A percentile compares a stretch with the other conserved stretches of the same genome.
These are phyloP conservation scores for Pachycephala philippinensis DNA, from an alignment of 2,113 vertebrate species.

Conservation along the genomic window DNA sequence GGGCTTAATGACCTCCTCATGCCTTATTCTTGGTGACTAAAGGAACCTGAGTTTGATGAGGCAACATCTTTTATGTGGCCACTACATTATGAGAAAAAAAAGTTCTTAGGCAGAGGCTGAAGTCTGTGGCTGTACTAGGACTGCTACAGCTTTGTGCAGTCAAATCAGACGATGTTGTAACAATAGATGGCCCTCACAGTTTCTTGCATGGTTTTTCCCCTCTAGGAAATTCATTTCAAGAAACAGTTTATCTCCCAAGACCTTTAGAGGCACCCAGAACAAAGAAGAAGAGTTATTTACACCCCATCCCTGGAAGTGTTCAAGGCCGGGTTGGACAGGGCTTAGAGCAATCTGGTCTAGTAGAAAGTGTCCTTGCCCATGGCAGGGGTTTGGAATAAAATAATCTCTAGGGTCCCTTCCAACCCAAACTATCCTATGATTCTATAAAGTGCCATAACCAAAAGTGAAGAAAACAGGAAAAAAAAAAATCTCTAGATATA, in stretches of 20 bases:
- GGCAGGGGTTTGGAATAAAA: not conserved
- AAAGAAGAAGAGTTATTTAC: not conserved
- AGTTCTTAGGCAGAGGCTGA: not conserved
- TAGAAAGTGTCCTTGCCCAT: not conserved
- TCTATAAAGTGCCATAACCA: not conserved
- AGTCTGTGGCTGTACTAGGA: not conserved
- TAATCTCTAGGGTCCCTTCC: not conserved
- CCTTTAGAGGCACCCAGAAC: not conserved
- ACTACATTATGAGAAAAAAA: not conserved
- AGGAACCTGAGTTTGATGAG: not conserved
- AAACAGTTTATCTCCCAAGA: not conserved
- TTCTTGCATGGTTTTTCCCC: not conserved
- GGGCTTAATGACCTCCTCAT: not conserved
- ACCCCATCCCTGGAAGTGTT: not conserved
- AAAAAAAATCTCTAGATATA: not conserved
- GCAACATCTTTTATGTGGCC: not conserved
- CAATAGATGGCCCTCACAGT: not conserved
- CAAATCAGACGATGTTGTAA: not conserved
- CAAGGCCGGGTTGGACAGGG: rapidly evolving
- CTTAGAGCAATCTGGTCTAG: not conserved
- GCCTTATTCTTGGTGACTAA: not conserved
- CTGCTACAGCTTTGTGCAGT: not conserved
- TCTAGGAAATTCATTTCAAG: not conserved
- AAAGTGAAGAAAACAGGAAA: not conserved
- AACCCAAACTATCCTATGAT: not conserved